Evolutionary conservation across 2,888 invertebrate genomes (phyloP).

Genomic region (Emmelina monodactyla): DNA sequence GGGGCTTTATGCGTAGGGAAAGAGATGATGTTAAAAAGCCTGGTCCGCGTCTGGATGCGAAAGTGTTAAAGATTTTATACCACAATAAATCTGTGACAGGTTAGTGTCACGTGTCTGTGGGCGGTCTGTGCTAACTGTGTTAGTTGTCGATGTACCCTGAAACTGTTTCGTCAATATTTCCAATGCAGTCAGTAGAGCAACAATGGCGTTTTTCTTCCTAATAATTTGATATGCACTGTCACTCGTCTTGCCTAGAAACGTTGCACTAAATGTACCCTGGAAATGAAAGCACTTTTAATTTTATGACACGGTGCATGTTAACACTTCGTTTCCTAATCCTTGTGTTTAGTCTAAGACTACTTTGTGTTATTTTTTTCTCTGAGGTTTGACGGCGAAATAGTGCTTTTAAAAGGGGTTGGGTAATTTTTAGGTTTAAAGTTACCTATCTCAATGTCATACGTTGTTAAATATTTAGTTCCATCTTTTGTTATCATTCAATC

Average conservation of each 20-base stretch:
- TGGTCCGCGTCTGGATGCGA: slow-evolving; percentile 82
- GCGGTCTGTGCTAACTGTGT: slow-evolving; percentile 40
- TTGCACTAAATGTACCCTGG: slow-evolving; percentile 54
- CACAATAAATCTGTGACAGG: slow-evolving; percentile 61
- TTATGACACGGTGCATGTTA: slow-evolving; percentile 38
- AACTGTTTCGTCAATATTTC: slow-evolving; percentile 23
- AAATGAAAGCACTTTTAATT: slow-evolving; percentile 40
- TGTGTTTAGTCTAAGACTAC: too few species aligned
- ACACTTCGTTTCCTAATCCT: too few species aligned
- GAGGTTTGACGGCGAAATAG: slow-evolving; percentile 9
- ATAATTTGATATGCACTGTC: slow-evolving; percentile 41
- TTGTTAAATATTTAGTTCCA: too few species aligned
- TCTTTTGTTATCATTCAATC: too few species aligned
- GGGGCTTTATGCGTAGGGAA: slow-evolving; percentile 87
- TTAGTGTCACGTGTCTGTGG: slow-evolving; percentile 51
- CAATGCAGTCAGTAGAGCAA: slow-evolving; percentile 28
- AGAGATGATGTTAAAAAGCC: slow-evolving; percentile 94
- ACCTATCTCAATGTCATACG: too few species aligned
- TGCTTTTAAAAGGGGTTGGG: too few species aligned
- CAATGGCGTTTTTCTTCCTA: slow-evolving; percentile 26
- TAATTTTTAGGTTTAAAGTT: too few species aligned
- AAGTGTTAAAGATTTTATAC: slow-evolving; percentile 63
- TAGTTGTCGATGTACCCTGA: slow-evolving; percentile 41
- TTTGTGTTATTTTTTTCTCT: slow-evolving; percentile 2
- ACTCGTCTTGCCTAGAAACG: slow-evolving; percentile 37